Evolutionary conservation across 2,888 invertebrate genomes (phyloP).

Genomic region (Geotrupes spiniger): DNA sequence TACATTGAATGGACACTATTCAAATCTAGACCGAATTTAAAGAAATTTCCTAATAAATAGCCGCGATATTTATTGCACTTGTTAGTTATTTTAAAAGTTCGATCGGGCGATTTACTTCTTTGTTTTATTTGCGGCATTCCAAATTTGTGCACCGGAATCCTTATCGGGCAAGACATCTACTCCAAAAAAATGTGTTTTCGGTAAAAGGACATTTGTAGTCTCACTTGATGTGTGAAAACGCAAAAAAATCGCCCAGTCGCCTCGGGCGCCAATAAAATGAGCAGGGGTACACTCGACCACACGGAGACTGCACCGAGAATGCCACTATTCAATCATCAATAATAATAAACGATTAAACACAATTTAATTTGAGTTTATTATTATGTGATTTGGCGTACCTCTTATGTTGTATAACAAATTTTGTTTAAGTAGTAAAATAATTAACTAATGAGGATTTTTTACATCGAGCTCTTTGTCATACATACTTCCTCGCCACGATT

Average conservation of each 20-base stretch:
- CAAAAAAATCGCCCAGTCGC: constrained; percentile 14
- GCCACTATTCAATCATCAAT: too few relatives aligned
- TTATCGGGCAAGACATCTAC: constrained; percentile 30
- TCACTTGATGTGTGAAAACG: constrained; percentile 41
- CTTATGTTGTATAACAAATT: too few relatives aligned
- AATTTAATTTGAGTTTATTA: too few relatives aligned
- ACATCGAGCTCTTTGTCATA: too few relatives aligned
- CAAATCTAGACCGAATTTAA: constrained; percentile 28
- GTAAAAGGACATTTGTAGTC: constrained; percentile 46
- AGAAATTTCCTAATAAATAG: constrained; percentile 32
- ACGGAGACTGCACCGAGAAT: not conserved
- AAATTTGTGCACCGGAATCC: constrained; percentile 30
- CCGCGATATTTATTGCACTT: constrained; percentile 34
- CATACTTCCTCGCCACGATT: too few relatives aligned
- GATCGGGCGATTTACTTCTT: constrained; percentile 19
- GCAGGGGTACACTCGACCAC: not conserved
- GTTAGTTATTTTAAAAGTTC: constrained; percentile 36
- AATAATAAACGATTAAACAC: too few relatives aligned
- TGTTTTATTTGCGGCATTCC: constrained; percentile 26
- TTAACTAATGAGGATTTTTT: too few relatives aligned
- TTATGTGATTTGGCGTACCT: too few relatives aligned
- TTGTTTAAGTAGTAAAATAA: too few relatives aligned
- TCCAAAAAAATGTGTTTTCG: constrained; percentile 40
- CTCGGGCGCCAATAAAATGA: not conserved
- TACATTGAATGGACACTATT: constrained; percentile 34